Evolutionary conservation across 2,888 invertebrate species (phyloP).

Genomic region (Athalia cordata): DNA sequence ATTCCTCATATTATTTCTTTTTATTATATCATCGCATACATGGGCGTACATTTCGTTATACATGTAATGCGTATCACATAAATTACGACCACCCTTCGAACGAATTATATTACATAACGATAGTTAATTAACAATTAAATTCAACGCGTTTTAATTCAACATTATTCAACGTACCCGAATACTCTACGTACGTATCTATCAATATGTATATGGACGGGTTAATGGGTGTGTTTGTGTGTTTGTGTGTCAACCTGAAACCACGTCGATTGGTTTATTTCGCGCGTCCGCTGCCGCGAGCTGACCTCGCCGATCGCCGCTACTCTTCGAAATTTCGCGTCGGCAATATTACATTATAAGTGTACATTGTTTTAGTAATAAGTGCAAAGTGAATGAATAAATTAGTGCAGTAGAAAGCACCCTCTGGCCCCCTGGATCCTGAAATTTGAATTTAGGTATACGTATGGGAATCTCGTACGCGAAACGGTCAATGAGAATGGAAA

Average conservation of each 20-base stretch:
- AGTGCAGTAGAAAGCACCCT: too few relatives aligned
- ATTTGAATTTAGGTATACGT: neutral
- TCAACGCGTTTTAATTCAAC: constrained; percentile 18
- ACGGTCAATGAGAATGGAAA: neutral
- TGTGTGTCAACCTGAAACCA: too few relatives aligned
- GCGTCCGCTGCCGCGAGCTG: too few relatives aligned
- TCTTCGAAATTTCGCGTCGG: too few relatives aligned
- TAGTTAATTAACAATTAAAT: constrained; percentile 1
- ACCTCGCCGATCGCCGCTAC: too few relatives aligned
- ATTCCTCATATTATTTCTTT: constrained; percentile 58
- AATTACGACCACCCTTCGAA: neutral
- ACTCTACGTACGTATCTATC: constrained; percentile 1
- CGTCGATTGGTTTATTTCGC: too few relatives aligned
- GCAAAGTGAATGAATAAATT: neutral
- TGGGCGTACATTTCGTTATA: constrained; percentile 21
- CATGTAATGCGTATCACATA: neutral
- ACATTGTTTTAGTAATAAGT: neutral
- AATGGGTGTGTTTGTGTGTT: too few relatives aligned
- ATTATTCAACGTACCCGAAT: neutral
- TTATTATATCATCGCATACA: constrained; percentile 45
- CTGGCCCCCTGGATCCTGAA: too few relatives aligned
- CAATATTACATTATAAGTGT: neutral
- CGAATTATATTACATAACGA: neutral
- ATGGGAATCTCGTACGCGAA: neutral
- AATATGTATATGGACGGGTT: neutral